Conservation (phyloP, 2,113 vertebrate genomes). For the Strix uralensis region DNA sequence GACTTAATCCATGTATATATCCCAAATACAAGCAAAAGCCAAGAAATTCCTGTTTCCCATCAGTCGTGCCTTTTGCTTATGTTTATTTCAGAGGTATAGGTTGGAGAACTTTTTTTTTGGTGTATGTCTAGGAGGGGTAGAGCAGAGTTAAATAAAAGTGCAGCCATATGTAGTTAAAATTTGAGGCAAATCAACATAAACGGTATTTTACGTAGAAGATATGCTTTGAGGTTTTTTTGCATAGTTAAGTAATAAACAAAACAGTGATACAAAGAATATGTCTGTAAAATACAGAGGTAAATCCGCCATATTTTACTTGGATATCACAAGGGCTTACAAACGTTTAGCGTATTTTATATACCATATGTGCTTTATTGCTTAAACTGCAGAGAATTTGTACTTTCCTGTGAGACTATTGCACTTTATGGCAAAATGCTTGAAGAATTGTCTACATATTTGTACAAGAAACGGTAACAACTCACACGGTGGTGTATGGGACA, state of each 20-base stretch:
- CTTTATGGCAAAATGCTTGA: neutral
- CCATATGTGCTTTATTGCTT: constrained; percentile 29
- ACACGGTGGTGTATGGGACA: neutral
- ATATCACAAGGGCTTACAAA: neutral
- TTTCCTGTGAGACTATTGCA: neutral
- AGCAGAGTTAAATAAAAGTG: neutral
- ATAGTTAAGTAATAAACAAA: neutral
- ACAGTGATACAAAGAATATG: neutral
- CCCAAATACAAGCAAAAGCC: neutral
- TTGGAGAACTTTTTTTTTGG: neutral
- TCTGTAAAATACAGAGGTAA: neutral
- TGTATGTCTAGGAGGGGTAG: neutral
- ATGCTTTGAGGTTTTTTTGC: neutral
- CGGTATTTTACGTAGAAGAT: neutral
- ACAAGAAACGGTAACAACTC: neutral
- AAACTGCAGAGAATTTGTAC: neutral
- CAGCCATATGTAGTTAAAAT: neutral
- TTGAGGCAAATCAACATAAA: neutral
- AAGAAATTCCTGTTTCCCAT: neutral
- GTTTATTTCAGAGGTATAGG: neutral
- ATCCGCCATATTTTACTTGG: neutral
- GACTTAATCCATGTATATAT: neutral
- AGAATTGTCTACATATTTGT: neutral
- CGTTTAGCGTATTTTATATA: neutral
- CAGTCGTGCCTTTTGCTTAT: neutral